These are phyloP conservation scores for Xenopus laevis DNA, from an alignment of 2,113 vertebrate genomes.

Conservation along the genomic window DNA sequence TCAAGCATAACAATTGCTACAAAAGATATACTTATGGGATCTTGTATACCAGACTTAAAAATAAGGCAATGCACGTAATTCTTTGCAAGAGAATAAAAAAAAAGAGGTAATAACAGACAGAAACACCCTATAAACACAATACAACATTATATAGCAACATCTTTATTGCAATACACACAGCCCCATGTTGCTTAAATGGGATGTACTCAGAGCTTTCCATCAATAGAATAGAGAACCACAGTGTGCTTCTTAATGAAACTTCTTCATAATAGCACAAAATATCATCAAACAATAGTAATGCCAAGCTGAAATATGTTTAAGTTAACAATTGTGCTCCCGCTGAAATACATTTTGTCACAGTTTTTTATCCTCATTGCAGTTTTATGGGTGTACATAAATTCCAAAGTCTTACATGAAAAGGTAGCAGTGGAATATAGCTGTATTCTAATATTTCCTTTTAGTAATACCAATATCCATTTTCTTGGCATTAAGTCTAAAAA, in stretches of 20 bases:
- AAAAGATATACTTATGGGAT: too few relatives aligned
- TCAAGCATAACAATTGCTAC: too few relatives aligned
- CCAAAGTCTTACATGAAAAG: too few relatives aligned
- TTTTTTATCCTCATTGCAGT: too few relatives aligned
- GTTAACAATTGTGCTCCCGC: too few relatives aligned
- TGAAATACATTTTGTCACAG: too few relatives aligned
- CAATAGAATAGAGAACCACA: neutral
- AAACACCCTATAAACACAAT: neutral
- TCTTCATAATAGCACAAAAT: neutral
- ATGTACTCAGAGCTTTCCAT: neutral
- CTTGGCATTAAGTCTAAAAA: too few relatives aligned
- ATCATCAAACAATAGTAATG: neutral
- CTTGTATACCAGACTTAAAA: too few relatives aligned
- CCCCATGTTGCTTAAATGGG: neutral
- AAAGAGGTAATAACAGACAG: neutral
- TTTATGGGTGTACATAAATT: too few relatives aligned
- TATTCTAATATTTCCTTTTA: too few relatives aligned
- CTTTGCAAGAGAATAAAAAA: neutral
- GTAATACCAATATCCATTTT: too few relatives aligned
- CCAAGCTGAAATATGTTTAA: neutral
- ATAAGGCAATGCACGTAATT: neutral
- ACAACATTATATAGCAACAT: neutral
- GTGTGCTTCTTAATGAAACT: conserved; percentile 1
- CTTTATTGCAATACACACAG: neutral
- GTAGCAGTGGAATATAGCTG: too few relatives aligned